These are phyloP conservation scores for Pteria penguin DNA, from an alignment of 2,888 invertebrate species.

Conservation along the genomic window DNA sequence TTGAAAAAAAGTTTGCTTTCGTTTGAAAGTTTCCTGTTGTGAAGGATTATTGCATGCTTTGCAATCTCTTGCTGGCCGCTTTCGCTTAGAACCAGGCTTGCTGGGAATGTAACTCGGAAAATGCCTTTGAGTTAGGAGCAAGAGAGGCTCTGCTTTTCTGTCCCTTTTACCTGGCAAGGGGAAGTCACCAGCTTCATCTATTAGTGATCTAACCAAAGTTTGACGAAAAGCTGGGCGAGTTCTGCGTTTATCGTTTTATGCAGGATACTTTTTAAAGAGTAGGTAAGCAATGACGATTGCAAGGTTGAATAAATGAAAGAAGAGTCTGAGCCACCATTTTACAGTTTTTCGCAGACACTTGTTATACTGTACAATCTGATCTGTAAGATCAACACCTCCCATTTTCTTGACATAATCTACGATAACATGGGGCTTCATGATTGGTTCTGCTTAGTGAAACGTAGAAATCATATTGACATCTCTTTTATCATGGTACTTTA, in stretches of 20 bases:
- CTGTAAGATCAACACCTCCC: constrained; percentile 52
- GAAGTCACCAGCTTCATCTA: not conserved
- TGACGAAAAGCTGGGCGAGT: not conserved
- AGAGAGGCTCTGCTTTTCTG: too few relatives aligned
- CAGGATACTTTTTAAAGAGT: too few relatives aligned
- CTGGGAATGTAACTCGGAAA: constrained; percentile 9
- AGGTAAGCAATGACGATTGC: too few relatives aligned
- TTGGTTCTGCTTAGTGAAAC: constrained; percentile 20
- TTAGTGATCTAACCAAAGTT: not conserved
- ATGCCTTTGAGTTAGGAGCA: constrained; percentile 4
- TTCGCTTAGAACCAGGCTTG: constrained; percentile 3
- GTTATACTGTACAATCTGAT: constrained; percentile 47
- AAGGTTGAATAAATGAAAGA: not conserved
- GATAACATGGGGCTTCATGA: constrained; percentile 33
- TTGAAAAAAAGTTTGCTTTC: not conserved
- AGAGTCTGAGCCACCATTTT: too few relatives aligned
- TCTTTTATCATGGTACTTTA: constrained; percentile 33
- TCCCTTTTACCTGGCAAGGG: not conserved
- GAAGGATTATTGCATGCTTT: constrained; percentile 3
- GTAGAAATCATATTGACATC: constrained; percentile 40
- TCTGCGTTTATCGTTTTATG: not conserved
- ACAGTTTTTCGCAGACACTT: constrained; percentile 32
- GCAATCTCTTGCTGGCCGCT: constrained; percentile 15
- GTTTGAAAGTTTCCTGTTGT: not conserved
- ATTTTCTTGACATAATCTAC: constrained; percentile 44